Percentiles rank a stretch among this genome's conserved stretches.
phyloP scores from a whole-genome alignment of 2,888 invertebrate species.

The Cryptus armator region DNA sequence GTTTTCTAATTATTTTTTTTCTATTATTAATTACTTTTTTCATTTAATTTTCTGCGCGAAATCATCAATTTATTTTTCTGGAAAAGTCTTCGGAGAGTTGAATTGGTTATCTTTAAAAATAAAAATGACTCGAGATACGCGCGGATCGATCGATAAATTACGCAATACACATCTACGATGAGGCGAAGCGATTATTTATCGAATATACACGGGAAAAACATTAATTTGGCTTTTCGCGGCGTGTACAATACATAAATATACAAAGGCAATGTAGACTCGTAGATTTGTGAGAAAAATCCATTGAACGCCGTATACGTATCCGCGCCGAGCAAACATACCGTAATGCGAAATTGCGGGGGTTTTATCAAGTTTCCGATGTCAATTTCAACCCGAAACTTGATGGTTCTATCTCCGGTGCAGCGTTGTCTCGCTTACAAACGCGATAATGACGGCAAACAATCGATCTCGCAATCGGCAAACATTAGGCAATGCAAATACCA shows the following conservation, averaged over 20 bases:
- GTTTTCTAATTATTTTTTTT: neutral
- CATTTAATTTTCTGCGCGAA: neutral
- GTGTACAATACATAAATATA: neutral
- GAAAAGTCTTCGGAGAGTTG: neutral
- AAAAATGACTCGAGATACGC: neutral
- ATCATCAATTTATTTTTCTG: neutral
- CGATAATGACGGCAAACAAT: constrained; percentile 54
- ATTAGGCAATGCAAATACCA: constrained; percentile 45
- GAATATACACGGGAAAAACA: neutral
- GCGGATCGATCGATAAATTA: neutral
- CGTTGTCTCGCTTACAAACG: constrained; percentile 4
- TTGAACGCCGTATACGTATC: neutral
- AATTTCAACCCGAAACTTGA: constrained; percentile 20
- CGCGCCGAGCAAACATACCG: neutral
- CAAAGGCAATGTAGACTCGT: neutral
- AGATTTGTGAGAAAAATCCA: neutral
- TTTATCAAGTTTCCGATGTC: constrained; percentile 3
- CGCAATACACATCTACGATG: neutral
- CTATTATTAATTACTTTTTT: neutral
- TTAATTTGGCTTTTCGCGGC: neutral
- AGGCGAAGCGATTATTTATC: constrained; percentile 1
- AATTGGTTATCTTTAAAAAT: constrained; percentile 5
- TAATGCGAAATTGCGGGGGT: neutral
- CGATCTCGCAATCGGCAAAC: constrained; percentile 17
- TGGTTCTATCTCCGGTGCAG: neutral